Evolutionary conservation across 1,140 invertebrate species (phyloP), one percentile per base, ranked within the genome.

Genomic region (Radopholus similis): DNA sequence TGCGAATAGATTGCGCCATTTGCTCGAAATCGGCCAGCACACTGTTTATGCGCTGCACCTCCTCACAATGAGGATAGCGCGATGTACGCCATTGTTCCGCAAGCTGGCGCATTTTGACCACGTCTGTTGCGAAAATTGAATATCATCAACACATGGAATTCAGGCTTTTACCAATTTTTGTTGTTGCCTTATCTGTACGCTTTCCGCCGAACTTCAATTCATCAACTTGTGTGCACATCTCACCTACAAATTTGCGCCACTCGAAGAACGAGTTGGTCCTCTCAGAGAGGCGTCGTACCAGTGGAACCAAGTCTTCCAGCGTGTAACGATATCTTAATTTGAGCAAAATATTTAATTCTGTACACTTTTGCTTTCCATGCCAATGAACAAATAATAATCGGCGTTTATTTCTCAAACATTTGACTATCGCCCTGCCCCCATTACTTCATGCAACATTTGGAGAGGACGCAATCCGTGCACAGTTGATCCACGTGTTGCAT

Each of bases 11-110:
- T 15, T n/a, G 11, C 1, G 49, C 34, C 21, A 69, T 49, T 38
- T 60, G 42, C 23, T 68, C 69, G 40, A 72, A 76, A 34, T 49
- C 35, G 15, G 28, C 30, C 1, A 72, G 32, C 15, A 21, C 30
- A 21, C 56, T 18, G 13, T 54, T 21, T 2, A 73, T 44, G 5
- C 51, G 56, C n/a, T 32, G 35, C 26, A 75, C 47, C 38, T 73
- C 72, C n/a, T 68, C 47, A 35, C 74, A 73, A 8, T 76, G 51
- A 11, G 72, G 72, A 55, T 53, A 70, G n/a, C 35, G 53, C 13
- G 44, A 28, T 21, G 53, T 42, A 44, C 56, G 35, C 68, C 68
- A 70, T 28, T 56, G 47, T 26, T 70, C 68, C 15, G 58, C 42
- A 21, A 70, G 44, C 8, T 32, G 23, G 40, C 68, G 68, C 26